A percentile compares a stretch with the other conserved stretches of the same genome.
Conservation (phyloP, 2,797 vertebrate species). For the Danio jaintianensis region DNA sequence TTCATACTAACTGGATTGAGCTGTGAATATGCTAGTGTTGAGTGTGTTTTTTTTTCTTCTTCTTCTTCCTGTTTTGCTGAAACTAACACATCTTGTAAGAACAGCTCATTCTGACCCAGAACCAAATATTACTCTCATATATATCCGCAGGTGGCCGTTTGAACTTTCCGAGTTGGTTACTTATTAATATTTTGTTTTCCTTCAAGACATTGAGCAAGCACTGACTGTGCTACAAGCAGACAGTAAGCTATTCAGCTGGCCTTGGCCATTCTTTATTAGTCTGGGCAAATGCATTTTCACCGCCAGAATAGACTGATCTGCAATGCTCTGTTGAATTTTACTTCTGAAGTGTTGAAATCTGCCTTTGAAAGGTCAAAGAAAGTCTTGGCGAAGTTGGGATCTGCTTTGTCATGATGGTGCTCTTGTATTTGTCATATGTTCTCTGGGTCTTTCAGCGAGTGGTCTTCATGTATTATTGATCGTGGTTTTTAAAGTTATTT, state of each 20-base stretch:
- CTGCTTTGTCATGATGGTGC: background rate
- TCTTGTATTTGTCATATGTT: slow-evolving; percentile 3
- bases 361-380: slow-evolving; percentile 21
- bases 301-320: slow-evolving; percentile 17
- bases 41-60: background rate
- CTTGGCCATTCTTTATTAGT: slow-evolving; percentile 6
- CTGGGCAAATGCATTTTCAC: background rate
- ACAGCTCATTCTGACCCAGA: slow-evolving; percentile 16
- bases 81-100: slow-evolving; percentile 6
- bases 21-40: background rate
- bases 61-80: slow-evolving; percentile 12
- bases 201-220: slow-evolving; percentile 35
- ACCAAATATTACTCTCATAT: slow-evolving; percentile 20
- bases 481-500: background rate
- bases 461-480: slow-evolving; percentile 13
- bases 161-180: slow-evolving; percentile 40
- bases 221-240: background rate
- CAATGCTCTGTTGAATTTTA: slow-evolving; percentile 17
- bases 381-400: background rate
- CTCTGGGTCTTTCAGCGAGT: slow-evolving; percentile 7
- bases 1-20: background rate
- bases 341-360: slow-evolving; percentile 14
- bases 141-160: background rate
- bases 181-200: slow-evolving; percentile 44
- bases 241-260: background rate